Percentiles rank a stretch among this genome's conserved stretches.
These are phyloP conservation scores for Bombus fervidus DNA, from an alignment of 1,140 invertebrate species.

Conservation along the genomic window DNA sequence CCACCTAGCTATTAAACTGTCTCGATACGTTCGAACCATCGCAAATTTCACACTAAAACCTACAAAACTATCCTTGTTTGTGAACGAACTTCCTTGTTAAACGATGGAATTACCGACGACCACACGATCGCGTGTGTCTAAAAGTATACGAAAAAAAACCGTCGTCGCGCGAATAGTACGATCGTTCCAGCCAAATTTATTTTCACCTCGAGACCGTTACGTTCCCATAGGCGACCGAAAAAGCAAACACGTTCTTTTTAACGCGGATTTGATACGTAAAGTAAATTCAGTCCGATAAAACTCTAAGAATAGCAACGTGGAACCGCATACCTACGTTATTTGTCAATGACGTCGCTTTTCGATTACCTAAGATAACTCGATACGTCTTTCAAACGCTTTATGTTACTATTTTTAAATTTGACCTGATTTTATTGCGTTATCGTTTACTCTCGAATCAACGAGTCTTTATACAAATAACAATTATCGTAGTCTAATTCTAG, in stretches of 20 bases:
- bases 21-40: not conserved
- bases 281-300: slow-evolving; percentile 59
- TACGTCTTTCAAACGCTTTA: not conserved
- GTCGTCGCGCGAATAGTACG: no score
- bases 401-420: not conserved
- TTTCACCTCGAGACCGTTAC: not conserved
- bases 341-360: slow-evolving; percentile 10
- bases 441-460: not conserved
- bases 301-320: slow-evolving; percentile 51
- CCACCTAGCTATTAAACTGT: not conserved
- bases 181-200: not conserved
- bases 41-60: not conserved
- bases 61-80: no score
- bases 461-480: not conserved
- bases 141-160: not conserved
- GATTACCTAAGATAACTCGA: not conserved
- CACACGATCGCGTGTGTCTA: no score
- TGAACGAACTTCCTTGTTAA: not conserved
- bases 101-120: no score
- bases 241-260: slow-evolving; percentile 23
- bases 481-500: not conserved
- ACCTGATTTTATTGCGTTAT: not conserved
- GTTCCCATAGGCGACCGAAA: not conserved
- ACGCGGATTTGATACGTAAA: slow-evolving; percentile 44
- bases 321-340: slow-evolving; percentile 18